These are phyloP conservation scores for Condylostylus longicornis DNA, from an alignment of 1,140 invertebrate genomes.

Conservation along the genomic window DNA sequence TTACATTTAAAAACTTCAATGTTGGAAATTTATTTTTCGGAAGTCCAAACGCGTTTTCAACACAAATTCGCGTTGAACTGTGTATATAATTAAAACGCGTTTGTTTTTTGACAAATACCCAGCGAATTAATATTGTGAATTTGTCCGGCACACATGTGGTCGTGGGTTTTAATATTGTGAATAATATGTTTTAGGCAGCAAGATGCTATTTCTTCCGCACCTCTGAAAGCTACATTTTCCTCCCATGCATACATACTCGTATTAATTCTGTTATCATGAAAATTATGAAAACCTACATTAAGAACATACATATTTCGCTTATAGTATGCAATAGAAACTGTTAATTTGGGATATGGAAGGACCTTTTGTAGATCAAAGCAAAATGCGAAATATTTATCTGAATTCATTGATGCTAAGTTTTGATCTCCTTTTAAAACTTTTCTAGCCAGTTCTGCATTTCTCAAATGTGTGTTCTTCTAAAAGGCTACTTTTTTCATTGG, in stretches of 20 bases:
- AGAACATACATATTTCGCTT: constrained; percentile 14
- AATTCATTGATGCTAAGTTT: constrained; percentile 9
- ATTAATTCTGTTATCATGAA: background rate
- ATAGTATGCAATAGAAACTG: constrained; percentile 15
- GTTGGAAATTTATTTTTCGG: too few species aligned
- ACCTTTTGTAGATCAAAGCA: constrained; percentile 15
- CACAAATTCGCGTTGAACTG: background rate
- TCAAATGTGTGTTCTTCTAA: constrained; percentile 9
- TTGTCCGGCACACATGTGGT: constrained; percentile 19
- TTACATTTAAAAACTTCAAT: too few species aligned
- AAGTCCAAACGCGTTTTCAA: too few species aligned
- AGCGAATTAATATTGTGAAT: constrained; percentile 14
- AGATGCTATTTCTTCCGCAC: too few species aligned
- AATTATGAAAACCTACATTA: constrained; percentile 8
- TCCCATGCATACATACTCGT: constrained; percentile 1
- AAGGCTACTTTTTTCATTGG: constrained; percentile 13
- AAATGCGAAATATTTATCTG: constrained; percentile 13
- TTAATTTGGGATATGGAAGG: constrained; percentile 13
- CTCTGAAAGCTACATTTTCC: background rate
- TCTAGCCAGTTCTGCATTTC: constrained; percentile 3
- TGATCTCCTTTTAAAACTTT: constrained; percentile 14
- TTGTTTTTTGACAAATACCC: background rate
- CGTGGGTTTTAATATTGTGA: constrained; percentile 12
- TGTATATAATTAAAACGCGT: background rate
- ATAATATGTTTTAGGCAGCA: too few species aligned